These are phyloP conservation scores for Napeogenes inachia DNA, from an alignment of 2,888 invertebrate species.

Conservation along the genomic window DNA sequence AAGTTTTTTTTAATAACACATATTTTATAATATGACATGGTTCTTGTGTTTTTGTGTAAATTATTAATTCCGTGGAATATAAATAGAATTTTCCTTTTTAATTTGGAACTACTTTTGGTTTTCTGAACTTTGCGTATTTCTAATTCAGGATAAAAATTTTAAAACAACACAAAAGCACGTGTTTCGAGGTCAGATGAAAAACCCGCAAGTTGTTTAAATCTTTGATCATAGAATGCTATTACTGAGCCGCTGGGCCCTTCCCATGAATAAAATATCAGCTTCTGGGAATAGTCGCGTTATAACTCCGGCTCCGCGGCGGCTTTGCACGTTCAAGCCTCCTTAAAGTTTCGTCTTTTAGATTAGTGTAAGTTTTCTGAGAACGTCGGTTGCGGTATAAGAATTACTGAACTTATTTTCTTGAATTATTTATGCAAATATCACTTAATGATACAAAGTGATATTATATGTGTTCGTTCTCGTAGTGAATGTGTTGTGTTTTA, in stretches of 20 bases:
- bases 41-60: too few relatives aligned
- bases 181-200: constrained; percentile 20
- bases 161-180: constrained; percentile 4
- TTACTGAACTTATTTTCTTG: background rate
- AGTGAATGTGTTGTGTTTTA: too few relatives aligned
- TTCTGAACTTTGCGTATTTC: constrained; percentile 1
- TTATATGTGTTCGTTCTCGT: too few relatives aligned
- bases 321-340: constrained; percentile 13
- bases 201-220: constrained; percentile 33
- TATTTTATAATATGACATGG: too few relatives aligned
- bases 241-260: constrained; percentile 26
- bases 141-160: constrained; percentile 1
- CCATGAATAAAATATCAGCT: constrained; percentile 38
- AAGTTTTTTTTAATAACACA: too few relatives aligned
- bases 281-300: constrained; percentile 23
- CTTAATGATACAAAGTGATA: background rate
- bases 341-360: constrained; percentile 7
- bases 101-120: background rate
- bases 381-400: background rate
- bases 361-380: constrained; percentile 6
- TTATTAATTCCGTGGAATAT: too few relatives aligned
- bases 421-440: background rate
- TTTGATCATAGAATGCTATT: constrained; percentile 38
- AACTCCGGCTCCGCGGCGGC: constrained; percentile 24
- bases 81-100: background rate